phyloP scores from a whole-genome alignment of 2,113 vertebrate genomes.

The Syngnathoides biaculeatus region DNA sequence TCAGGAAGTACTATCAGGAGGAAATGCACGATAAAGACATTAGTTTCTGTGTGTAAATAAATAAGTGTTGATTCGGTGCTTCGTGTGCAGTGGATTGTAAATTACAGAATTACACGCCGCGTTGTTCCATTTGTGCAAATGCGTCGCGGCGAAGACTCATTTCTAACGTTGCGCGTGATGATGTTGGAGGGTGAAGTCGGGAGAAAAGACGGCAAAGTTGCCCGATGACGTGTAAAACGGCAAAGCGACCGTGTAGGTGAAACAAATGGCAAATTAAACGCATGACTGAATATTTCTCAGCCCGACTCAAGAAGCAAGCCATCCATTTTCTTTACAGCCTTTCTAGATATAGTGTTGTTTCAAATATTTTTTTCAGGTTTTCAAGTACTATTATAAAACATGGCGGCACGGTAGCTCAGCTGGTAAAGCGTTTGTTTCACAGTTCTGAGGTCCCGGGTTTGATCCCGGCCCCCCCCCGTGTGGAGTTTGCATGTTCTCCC shows the following conservation, averaged over 20 bases:
- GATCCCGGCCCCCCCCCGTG: too few relatives aligned
- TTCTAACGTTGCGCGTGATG: constrained; percentile 29
- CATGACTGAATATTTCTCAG: background rate
- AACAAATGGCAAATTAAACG: background rate
- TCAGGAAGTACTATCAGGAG: background rate
- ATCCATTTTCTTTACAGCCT: background rate
- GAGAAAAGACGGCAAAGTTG: constrained; percentile 38
- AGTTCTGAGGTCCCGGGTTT: too few relatives aligned
- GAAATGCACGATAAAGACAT: background rate
- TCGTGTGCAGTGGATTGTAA: constrained; percentile 20
- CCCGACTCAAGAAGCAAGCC: background rate
- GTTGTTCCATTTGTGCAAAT: constrained; percentile 13
- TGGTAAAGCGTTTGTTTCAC: too few relatives aligned
- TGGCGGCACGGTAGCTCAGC: too few relatives aligned
- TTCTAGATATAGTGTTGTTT: background rate
- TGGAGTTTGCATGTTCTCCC: too few relatives aligned
- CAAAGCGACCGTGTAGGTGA: constrained; percentile 13
- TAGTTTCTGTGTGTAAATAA: background rate
- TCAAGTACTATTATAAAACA: too few relatives aligned
- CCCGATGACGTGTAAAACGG: constrained; percentile 35
- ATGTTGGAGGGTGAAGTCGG: constrained; percentile 41
- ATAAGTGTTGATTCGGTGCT: background rate
- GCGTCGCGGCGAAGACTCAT: constrained; percentile 9
- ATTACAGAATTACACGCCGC: constrained; percentile 36
- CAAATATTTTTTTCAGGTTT: background rate